These are phyloP conservation scores for Drosophila cardini DNA, from an alignment of 1,140 invertebrate genomes.

Conservation along the genomic window DNA sequence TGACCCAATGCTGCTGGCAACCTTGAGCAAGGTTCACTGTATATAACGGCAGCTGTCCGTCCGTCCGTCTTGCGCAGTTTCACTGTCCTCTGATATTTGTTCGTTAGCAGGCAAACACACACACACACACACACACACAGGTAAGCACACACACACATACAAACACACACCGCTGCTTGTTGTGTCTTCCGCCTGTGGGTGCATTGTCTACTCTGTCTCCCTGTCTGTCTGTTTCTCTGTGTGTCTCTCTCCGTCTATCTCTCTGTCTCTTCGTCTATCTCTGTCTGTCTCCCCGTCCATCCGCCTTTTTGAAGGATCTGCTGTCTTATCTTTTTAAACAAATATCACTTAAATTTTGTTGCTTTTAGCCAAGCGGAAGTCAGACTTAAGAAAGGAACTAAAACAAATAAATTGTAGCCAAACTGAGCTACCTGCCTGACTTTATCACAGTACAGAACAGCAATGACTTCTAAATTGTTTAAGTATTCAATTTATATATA, in stretches of 20 bases:
- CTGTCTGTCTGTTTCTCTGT: conserved; percentile 34
- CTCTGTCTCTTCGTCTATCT: conserved; percentile 26
- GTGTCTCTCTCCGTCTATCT: conserved; percentile 30
- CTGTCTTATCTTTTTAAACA: conserved; percentile 50
- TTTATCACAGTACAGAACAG: conserved; percentile 57
- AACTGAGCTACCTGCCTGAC: conserved; percentile 49
- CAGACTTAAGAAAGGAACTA: conserved; percentile 46
- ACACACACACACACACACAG: conserved; percentile 13
- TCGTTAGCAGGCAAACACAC: conserved; percentile 24
- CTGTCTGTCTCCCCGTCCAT: conserved; percentile 42
- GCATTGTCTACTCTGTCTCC: conserved; percentile 47
- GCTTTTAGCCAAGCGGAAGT: conserved; percentile 69
- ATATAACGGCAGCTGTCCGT: conserved; percentile 37
- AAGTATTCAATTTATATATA: too few species aligned
- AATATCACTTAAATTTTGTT: conserved; percentile 74
- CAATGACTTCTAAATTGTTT: too few species aligned
- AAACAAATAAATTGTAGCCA: conserved; percentile 36
- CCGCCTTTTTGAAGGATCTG: conserved; percentile 54
- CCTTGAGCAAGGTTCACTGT: conserved; percentile 48
- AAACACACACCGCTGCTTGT: conserved; percentile 27
- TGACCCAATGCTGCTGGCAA: conserved; percentile 68
- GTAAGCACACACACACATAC: conserved; percentile 4
- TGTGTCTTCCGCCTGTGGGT: conserved; percentile 44
- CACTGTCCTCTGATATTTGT: conserved; percentile 11
- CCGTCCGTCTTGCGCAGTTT: conserved; percentile 2